Conservation (phyloP, 2,888 invertebrate species). For the Papilio gigon region DNA sequence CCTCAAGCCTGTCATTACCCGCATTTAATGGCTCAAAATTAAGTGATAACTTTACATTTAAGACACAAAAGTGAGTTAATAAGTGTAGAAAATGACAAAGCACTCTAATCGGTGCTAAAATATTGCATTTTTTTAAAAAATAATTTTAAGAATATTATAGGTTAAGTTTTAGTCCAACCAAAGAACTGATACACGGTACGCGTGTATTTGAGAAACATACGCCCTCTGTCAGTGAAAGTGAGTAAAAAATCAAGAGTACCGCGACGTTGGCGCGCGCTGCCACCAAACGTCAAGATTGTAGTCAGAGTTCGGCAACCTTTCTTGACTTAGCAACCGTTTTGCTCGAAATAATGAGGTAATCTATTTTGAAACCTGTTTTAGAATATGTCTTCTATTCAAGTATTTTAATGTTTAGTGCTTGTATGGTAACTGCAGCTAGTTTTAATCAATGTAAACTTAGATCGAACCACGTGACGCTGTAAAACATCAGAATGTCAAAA, state of each 20-base stretch:
- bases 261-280: constrained; percentile 47
- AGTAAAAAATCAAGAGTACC: constrained; percentile 24
- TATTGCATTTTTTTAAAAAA: constrained; percentile 32
- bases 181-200: constrained; percentile 52
- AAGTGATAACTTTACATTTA: constrained; percentile 14
- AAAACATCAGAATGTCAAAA: not conserved
- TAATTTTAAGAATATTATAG: constrained; percentile 28
- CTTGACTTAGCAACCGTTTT: not conserved
- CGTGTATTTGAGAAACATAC: constrained; percentile 38
- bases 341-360: not conserved
- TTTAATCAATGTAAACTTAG: not conserved
- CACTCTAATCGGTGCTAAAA: constrained; percentile 4
- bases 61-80: constrained; percentile 25
- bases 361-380: not conserved
- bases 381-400: not conserved
- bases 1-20: constrained; percentile 60
- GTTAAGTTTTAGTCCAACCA: constrained; percentile 50
- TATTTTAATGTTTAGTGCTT: not conserved
- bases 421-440: not conserved
- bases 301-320: constrained; percentile 15
- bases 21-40: constrained; percentile 54
- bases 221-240: constrained; percentile 32
- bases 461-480: not conserved
- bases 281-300: constrained; percentile 46
- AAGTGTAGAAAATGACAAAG: constrained; percentile 22